Percentiles rank a stretch among this genome's conserved stretches.
Evolutionary conservation across 2,888 invertebrate species (phyloP).

Genomic region (Drosophila lacicola): DNA sequence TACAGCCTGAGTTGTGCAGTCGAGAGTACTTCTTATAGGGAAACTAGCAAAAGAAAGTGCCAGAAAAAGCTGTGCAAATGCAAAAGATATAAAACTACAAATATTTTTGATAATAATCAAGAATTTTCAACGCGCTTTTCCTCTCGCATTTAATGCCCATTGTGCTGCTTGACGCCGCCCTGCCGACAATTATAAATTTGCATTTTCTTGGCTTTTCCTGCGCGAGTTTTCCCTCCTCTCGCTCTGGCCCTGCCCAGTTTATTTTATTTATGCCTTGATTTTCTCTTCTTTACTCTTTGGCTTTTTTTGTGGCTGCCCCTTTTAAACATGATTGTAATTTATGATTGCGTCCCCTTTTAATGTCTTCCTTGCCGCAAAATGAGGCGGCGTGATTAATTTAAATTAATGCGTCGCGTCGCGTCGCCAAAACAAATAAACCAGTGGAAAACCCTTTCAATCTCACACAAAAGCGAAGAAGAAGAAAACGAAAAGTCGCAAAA

Average conservation of each 20-base stretch:
- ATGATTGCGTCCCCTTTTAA: slow-evolving; percentile 38
- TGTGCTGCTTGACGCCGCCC: slow-evolving; percentile 6
- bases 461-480: not conserved
- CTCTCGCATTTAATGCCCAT: slow-evolving; percentile 1
- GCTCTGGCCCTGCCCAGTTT: not conserved
- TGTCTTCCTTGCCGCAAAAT: slow-evolving; percentile 37
- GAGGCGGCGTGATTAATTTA: slow-evolving; percentile 55
- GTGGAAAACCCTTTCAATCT: slow-evolving; percentile 13
- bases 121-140: not conserved
- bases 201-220: slow-evolving; percentile 33
- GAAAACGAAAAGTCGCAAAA: slow-evolving; percentile 11
- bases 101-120: slow-evolving; percentile 1
- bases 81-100: not conserved
- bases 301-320: not conserved
- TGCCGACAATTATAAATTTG: slow-evolving; percentile 43
- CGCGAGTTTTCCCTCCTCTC: not conserved
- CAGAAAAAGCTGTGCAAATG: not conserved
- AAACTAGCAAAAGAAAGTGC: not conserved
- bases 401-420: slow-evolving; percentile 50
- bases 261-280: not conserved
- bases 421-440: slow-evolving; percentile 1
- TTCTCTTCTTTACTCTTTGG: not conserved
- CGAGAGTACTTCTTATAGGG: too few relatives aligned
- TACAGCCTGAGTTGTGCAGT: too few relatives aligned
- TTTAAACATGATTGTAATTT: slow-evolving; percentile 41